Conservation (phyloP, 2,797 vertebrate species). For the Neosilurus hyrtlii region DNA sequence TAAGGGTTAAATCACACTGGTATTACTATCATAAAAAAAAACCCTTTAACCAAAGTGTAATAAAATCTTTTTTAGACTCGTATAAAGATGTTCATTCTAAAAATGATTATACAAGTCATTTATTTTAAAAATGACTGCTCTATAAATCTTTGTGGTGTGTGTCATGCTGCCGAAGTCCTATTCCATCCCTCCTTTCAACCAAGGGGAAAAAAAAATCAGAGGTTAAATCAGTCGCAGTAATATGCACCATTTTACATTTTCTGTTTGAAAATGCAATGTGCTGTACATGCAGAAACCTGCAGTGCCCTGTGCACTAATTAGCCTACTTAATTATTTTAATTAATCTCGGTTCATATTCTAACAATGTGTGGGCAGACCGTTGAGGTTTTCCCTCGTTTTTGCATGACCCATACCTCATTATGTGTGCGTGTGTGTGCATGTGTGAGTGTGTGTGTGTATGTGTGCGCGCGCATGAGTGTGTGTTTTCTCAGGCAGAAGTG, state of each 20-base stretch:
- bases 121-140: neutral
- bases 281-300: slow-evolving; percentile 1
- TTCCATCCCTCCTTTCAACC: neutral
- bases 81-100: neutral
- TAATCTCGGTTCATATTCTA: slow-evolving; percentile 16
- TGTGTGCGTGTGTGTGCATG: neutral
- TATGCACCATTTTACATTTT: neutral
- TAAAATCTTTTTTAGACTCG: neutral
- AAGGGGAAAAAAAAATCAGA: neutral
- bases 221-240: neutral
- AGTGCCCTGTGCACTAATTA: slow-evolving; percentile 3
- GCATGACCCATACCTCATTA: neutral
- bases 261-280: neutral
- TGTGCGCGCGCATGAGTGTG: neutral
- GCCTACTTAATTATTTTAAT: slow-evolving; percentile 23
- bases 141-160: neutral
- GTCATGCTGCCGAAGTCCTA: neutral
- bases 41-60: neutral
- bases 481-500: neutral
- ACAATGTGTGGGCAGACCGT: neutral
- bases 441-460: neutral
- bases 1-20: neutral
- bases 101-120: too few relatives aligned
- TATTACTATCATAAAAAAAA: too few relatives aligned
- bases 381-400: slow-evolving; percentile 6